These are phyloP conservation scores for Cyclargus thomasi DNA, from an alignment of 1,140 invertebrate species.

Conservation along the genomic window DNA sequence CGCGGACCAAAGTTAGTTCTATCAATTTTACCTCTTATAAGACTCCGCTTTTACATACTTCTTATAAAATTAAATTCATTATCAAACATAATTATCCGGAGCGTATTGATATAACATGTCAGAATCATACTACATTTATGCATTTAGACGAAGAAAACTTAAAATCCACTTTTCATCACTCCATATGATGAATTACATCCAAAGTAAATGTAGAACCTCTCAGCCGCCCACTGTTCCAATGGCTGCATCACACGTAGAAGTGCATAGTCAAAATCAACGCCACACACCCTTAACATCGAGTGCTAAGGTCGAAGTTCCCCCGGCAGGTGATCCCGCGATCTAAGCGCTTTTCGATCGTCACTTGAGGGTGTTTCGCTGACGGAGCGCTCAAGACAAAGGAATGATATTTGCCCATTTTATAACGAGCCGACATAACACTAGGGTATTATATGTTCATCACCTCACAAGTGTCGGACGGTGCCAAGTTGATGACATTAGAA, in stretches of 20 bases:
- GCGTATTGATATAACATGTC: neutral
- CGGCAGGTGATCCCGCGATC: constrained; percentile 17
- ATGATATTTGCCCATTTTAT: constrained; percentile 33
- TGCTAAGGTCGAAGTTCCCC: constrained; percentile 16
- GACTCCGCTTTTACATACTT: too few species aligned
- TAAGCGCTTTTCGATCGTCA: constrained; percentile 40
- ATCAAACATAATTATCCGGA: too few species aligned
- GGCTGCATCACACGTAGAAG: constrained; percentile 33
- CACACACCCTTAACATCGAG: constrained; percentile 11
- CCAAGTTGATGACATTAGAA: too few species aligned
- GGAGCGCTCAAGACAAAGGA: constrained; percentile 31
- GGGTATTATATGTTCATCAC: neutral
- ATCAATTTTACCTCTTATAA: too few species aligned
- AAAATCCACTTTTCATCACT: neutral
- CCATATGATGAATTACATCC: constrained; percentile 2
- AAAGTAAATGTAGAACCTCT: constrained; percentile 17
- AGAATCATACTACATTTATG: neutral
- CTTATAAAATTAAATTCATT: too few species aligned
- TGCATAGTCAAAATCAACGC: constrained; percentile 26
- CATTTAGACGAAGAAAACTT: neutral
- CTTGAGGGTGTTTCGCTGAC: constrained; percentile 41
- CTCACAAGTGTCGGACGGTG: too few species aligned
- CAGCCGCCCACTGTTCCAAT: constrained; percentile 30
- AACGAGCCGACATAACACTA: constrained; percentile 13
- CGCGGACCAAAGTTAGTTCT: too few species aligned